Percentiles rank a stretch among this genome's conserved stretches.
Conservation (phyloP, 2,888 invertebrate genomes). For the Drosophila eohydei region DNA sequence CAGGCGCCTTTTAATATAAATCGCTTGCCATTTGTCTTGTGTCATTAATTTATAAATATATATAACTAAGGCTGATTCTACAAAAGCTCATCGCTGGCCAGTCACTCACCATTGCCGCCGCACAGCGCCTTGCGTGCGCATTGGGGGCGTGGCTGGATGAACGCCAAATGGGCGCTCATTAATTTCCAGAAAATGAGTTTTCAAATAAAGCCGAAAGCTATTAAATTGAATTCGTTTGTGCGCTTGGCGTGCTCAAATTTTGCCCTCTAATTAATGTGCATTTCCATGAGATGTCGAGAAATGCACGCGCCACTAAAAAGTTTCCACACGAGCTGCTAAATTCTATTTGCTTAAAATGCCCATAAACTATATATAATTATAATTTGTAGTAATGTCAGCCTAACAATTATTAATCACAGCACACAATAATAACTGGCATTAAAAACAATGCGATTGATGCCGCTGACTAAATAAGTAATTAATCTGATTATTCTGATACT, state of each 20-base stretch:
- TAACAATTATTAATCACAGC: conserved; percentile 20
- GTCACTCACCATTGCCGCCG: conserved; percentile 15
- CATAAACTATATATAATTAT: conserved; percentile 12
- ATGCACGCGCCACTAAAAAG: conserved; percentile 49
- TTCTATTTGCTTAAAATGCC: conserved; percentile 20
- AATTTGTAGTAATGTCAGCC: conserved; percentile 15
- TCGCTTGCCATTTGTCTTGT: conserved; percentile 71
- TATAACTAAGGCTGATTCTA: conserved; percentile 62
- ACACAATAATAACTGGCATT: conserved; percentile 4
- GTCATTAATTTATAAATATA: conserved; percentile 73
- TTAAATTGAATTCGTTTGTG: conserved; percentile 65
- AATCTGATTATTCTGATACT: conserved; percentile 17
- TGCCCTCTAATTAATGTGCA: conserved; percentile 71
- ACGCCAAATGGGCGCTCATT: conserved; percentile 77
- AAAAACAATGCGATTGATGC: conserved; percentile 27
- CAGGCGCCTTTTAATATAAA: conserved; percentile 70
- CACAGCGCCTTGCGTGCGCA: conserved; percentile 58
- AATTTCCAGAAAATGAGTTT: conserved; percentile 75
- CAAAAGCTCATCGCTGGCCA: conserved; percentile 45
- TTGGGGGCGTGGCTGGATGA: conserved; percentile 70
- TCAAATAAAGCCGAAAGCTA: conserved; percentile 63
- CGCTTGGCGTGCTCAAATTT: conserved; percentile 54
- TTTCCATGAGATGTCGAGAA: conserved; percentile 39
- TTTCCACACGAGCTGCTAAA: conserved; percentile 40
- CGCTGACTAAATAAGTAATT: conserved; percentile 54